Base-by-base conservation (phyloP, 1,140 invertebrate species). In the Tribolium madens region DNA sequence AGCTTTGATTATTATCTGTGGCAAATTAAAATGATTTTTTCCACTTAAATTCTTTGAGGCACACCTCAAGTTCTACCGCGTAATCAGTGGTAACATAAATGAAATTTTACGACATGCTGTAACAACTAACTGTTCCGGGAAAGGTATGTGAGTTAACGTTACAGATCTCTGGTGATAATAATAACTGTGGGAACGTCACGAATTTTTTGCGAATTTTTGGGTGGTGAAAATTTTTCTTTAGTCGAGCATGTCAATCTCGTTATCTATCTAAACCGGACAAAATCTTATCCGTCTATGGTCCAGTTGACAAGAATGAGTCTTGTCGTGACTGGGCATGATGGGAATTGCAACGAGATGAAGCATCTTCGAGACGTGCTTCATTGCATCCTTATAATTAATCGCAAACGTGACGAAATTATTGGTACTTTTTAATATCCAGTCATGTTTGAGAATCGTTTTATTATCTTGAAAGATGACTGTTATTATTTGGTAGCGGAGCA, bases 381-480 rank as follows among this genome's bases (percentile, higher is more conserved):
- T 64, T 64, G 57, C 57, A 64, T 64, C 26, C 14, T 64, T 33
- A 64, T 64, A 64, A 64, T 64, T 64, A 64, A 64, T 64, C 57
- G 57, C 14, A 64, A 64, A 64, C 57, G 57, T 64, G 57, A 64
- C 57, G 57, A 64, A 64, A 64, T 64, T 64, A 64, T 64, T 64
- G 26, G 9, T 33, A 33, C 57, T 64, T 64, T n/a, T 57, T 33
- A 33, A 33, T 64, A 33, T 12, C 21, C 12, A 9, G 57, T 64
- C 57, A 64, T 64, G 21, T 64, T 64, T 12, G 57, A n/a, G 26
- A 33, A 64, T 33, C 57, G 1, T 64, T 33, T 33, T 7, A 33
- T 64, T 64, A 64, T 31, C 3, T 14, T 13, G 31, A 7, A 15
- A 9, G 21, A 64, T 64, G 10, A 64, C 57, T 31, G 57, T 64